Conservation (phyloP, 2,113 vertebrate genomes). For the Gila orcuttii region DNA sequence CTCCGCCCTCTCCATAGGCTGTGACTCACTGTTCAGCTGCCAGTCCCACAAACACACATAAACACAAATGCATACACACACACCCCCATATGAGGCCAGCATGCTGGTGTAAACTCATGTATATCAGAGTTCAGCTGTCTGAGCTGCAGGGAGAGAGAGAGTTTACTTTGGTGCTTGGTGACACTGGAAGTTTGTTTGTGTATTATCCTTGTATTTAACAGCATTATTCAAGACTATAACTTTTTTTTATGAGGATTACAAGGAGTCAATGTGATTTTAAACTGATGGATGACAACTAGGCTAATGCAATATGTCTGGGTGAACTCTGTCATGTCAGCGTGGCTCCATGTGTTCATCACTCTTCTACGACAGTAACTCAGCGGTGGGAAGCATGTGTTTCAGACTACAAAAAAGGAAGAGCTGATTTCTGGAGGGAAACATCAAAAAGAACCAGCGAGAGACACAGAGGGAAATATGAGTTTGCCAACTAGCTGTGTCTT, state of each 20-base stretch:
- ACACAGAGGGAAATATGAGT: conserved; percentile 70
- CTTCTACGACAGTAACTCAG: conserved; percentile 29
- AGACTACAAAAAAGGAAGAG: conserved; percentile 39
- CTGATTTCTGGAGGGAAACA: conserved; percentile 37
- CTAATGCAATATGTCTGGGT: neutral
- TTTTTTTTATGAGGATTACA: neutral
- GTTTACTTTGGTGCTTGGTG: conserved; percentile 4
- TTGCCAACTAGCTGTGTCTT: conserved; percentile 73
- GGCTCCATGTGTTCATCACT: conserved; percentile 11
- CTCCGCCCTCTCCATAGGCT: conserved; percentile 44
- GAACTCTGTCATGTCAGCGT: conserved; percentile 32
- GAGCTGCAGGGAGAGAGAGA: conserved; percentile 21
- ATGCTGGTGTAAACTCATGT: conserved; percentile 33
- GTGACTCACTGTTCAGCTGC: conserved; percentile 60
- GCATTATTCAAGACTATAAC: neutral
- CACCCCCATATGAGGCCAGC: conserved; percentile 29
- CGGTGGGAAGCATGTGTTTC: conserved; percentile 27
- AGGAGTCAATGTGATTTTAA: conserved; percentile 24
- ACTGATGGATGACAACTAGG: conserved; percentile 36
- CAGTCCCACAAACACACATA: conserved; percentile 53
- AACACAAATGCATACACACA: conserved; percentile 37
- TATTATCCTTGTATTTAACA: neutral
- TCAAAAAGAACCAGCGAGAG: neutral
- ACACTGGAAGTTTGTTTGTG: neutral
- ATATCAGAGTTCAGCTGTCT: conserved; percentile 54